Conservation (phyloP, 2,797 vertebrate genomes). For the Notamacropus eugenii region DNA sequence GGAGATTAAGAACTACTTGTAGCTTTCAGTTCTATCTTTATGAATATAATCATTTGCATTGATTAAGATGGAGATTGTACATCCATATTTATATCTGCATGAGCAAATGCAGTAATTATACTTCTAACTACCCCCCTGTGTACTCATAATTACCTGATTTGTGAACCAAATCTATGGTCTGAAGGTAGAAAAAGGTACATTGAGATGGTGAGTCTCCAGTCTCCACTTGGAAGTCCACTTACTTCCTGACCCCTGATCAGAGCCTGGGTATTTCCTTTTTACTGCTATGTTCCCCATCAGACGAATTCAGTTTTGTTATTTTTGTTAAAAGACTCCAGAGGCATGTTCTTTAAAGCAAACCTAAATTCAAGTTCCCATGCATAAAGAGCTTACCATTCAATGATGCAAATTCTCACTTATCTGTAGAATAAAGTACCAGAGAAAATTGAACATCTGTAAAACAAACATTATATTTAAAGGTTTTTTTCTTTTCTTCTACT, state of each 20-base stretch:
- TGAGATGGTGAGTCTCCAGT: not conserved
- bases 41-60: slow-evolving; percentile 27
- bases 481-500: not conserved
- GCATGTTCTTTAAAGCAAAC: slow-evolving; percentile 13
- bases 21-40: not conserved
- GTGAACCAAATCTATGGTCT: slow-evolving; percentile 64
- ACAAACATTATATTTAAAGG: not conserved
- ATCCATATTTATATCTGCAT: slow-evolving; percentile 30
- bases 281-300: not conserved
- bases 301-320: not conserved
- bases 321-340: not conserved
- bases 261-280: not conserved
- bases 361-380: slow-evolving; percentile 17
- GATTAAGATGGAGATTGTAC: slow-evolving; percentile 45
- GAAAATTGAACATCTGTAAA: slow-evolving; percentile 36
- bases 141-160: slow-evolving; percentile 66
- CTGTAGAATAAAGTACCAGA: not conserved
- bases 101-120: slow-evolving; percentile 47
- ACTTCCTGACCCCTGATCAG: not conserved
- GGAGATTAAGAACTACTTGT: not conserved
- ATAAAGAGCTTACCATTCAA: not conserved
- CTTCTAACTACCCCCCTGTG: slow-evolving; percentile 38
- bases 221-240: slow-evolving; percentile 52
- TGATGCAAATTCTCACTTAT: not conserved
- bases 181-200: slow-evolving; percentile 51